Evolutionary conservation across 2,797 vertebrate species (phyloP), one percentile per base, ranked within the genome.

Genomic region (Chelidonichthys spinosus): DNA sequence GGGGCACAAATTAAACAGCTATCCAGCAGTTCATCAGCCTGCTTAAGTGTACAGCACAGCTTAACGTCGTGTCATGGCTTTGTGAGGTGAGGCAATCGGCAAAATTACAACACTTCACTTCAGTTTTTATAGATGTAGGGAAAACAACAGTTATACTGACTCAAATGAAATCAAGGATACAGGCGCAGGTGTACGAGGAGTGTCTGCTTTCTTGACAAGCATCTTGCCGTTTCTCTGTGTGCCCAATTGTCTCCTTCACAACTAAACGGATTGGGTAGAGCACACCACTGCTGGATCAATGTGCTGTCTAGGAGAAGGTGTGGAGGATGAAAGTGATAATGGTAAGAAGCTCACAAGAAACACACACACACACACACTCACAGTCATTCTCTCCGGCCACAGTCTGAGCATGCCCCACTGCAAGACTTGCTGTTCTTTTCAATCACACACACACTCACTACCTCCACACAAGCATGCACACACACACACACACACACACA

Each of bases 271-370:
- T 53, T 18, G 55, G 63, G 50, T 64, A 63, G 54, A 78, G 74
- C 76, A 53, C 76, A 76, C 61, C 53, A 63, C 60, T 9, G 60
- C 7, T 35, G 63, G 77, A 87, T 88, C 77, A 80, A 76, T 85
- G 78, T 72, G 42, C 72, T 68, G 74, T 82, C 58, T 37, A 14
- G 46, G 49, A 82, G 69, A 67, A 82, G 63, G 60, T 78, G 42
- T 33, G 36, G 47, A 52, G 71, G 85, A 61, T 81, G 80, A 81
- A 83, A 85, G 50, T 69, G 83, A 85, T 89, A 79, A 85, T 81
- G 36, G 66, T 69, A 68, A 72, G 43, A 77, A 59, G 69, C 9
- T 11, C 49, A 49, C 25, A 44, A 69, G 40, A 58, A 37, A 50
- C 56, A 49, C 56, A 60, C 50, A 39, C 58, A 42, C 46, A 70